Evolutionary conservation across 2,113 vertebrate species (phyloP).

Genomic region (Collichthys lucidus): DNA sequence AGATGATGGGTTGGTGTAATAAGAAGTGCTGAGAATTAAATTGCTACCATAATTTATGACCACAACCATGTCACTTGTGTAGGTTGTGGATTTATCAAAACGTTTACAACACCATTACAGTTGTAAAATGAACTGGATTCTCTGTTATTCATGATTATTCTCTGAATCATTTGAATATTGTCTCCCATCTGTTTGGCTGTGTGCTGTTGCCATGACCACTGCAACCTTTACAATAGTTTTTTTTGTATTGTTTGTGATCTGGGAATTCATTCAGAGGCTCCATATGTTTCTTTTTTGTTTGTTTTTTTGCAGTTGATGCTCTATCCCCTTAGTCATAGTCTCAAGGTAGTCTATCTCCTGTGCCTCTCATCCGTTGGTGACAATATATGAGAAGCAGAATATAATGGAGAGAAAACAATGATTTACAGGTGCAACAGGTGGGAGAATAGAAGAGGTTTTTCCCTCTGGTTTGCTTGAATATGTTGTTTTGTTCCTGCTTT

Average conservation of each 20-base stretch:
- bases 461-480: conserved; percentile 8
- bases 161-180: neutral
- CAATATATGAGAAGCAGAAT: neutral
- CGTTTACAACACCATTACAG: neutral
- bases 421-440: conserved; percentile 28
- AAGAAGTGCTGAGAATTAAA: conserved; percentile 7
- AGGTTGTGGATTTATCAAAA: neutral
- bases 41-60: neutral
- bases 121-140: conserved; percentile 3
- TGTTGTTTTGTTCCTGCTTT: neutral
- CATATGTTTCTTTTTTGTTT: neutral
- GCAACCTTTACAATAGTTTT: neutral
- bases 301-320: neutral
- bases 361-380: conserved; percentile 21
- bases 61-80: neutral
- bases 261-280: conserved; percentile 29
- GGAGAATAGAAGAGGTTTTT: conserved; percentile 1
- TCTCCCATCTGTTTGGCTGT: neutral
- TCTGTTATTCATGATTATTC: neutral
- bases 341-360: conserved; percentile 17
- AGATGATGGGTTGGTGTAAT: neutral
- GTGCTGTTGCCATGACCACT: conserved; percentile 17
- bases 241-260: conserved; percentile 9
- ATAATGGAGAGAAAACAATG: conserved; percentile 4
- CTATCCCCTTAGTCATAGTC: neutral